Evolutionary conservation across 2,797 vertebrate genomes (phyloP).

Genomic region (Alcedo quadribrachys): DNA sequence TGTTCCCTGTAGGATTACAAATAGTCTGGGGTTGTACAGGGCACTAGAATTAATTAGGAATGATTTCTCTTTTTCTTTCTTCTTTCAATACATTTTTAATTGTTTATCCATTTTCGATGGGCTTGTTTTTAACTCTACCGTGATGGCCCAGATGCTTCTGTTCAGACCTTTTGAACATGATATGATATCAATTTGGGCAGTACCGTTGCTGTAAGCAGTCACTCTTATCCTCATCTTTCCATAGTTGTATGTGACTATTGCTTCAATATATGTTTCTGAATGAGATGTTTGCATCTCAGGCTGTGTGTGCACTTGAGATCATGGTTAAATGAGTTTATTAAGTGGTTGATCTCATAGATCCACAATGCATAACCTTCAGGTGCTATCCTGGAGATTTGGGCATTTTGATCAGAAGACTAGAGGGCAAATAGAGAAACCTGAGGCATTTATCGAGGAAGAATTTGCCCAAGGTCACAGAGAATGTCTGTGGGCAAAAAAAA

Average conservation of each 20-base stretch:
- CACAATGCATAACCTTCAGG: neutral
- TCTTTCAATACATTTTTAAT: conserved; percentile 83
- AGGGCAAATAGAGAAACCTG: neutral
- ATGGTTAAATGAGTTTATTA: neutral
- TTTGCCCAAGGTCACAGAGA: neutral
- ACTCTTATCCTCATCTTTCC: neutral
- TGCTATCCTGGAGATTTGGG: neutral
- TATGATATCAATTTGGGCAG: neutral
- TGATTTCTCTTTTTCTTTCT: conserved; percentile 86
- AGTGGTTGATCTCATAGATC: neutral
- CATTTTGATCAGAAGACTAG: neutral
- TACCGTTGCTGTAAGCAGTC: neutral
- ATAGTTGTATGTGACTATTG: neutral
- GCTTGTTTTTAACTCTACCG: conserved; percentile 42
- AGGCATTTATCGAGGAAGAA: neutral
- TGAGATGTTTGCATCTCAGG: neutral
- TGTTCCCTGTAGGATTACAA: conserved; percentile 92
- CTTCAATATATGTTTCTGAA: conserved; percentile 8
- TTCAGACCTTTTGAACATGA: conserved; percentile 1
- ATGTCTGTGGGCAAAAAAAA: neutral
- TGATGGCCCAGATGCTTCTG: conserved; percentile 25
- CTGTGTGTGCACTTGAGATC: conserved; percentile 1
- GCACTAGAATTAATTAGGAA: conserved; percentile 93
- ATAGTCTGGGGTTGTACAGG: conserved; percentile 88
- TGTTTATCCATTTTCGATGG: conserved; percentile 81